Percentiles rank a stretch among this genome's conserved stretches.
Evolutionary conservation across 2,113 vertebrate species (phyloP).

Genomic region (Urocitellus parryii): DNA sequence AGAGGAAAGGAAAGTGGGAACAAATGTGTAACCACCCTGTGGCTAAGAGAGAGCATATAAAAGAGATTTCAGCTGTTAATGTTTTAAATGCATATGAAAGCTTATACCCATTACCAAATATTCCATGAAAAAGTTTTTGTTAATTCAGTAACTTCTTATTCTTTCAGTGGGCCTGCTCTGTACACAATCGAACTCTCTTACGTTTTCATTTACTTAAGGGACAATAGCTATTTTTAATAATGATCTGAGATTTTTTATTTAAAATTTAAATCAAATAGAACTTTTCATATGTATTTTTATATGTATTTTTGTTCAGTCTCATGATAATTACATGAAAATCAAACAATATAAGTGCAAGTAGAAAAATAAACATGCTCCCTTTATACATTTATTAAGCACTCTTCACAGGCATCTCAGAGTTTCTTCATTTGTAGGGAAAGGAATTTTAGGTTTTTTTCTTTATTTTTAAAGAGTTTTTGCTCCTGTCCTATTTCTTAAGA

Average conservation of each 20-base stretch:
- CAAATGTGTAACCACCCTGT: neutral
- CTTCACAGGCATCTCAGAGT: neutral
- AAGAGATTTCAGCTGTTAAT: neutral
- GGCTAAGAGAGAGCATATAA: neutral
- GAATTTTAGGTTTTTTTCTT: neutral
- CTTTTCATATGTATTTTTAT: constrained; percentile 66
- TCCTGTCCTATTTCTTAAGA: neutral
- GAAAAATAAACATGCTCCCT: constrained; percentile 16
- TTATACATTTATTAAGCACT: constrained; percentile 9
- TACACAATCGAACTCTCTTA: neutral
- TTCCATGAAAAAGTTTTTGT: neutral
- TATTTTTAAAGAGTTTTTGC: neutral
- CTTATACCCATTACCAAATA: neutral
- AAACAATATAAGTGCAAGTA: constrained; percentile 76
- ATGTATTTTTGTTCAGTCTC: constrained; percentile 61
- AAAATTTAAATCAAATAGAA: constrained; percentile 55
- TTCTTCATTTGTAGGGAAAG: constrained; percentile 49
- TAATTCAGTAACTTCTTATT: neutral
- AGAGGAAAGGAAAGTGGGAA: neutral
- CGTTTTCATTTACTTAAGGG: neutral
- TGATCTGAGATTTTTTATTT: constrained; percentile 74
- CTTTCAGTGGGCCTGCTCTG: neutral
- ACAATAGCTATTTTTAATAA: constrained; percentile 59
- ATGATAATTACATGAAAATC: constrained; percentile 59
- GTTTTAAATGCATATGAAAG: neutral